These are phyloP conservation scores for Antrozous pallidus DNA, from an alignment of 2,797 vertebrate genomes.

Conservation along the genomic window DNA sequence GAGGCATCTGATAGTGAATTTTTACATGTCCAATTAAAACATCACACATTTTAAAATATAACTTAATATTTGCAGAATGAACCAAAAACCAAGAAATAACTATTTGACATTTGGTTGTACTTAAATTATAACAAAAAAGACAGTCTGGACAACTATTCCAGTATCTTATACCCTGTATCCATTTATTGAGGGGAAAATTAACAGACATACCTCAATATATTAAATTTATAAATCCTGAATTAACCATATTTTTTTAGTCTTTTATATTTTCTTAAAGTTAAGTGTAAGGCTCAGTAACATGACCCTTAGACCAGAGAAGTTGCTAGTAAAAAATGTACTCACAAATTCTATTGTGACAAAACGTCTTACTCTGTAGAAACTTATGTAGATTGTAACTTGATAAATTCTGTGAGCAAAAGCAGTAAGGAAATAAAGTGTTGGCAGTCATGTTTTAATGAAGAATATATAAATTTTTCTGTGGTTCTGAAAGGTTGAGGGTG, in stretches of 20 bases:
- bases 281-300: not conserved
- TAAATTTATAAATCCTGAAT: not conserved
- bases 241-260: not conserved
- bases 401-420: not conserved
- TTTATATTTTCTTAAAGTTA: not conserved
- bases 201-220: not conserved
- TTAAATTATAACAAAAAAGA: not conserved
- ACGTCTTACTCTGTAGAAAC: not conserved
- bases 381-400: not conserved
- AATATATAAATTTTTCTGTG: not conserved
- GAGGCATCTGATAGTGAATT: not conserved
- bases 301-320: not conserved
- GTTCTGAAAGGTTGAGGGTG: not conserved
- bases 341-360: not conserved
- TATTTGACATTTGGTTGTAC: not conserved
- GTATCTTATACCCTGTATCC: not conserved
- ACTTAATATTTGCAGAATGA: not conserved
- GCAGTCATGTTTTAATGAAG: not conserved
- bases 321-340: not conserved
- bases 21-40: slow-evolving; percentile 3
- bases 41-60: not conserved
- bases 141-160: not conserved
- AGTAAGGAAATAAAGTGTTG: not conserved
- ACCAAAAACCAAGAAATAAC: not conserved
- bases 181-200: not conserved